phyloP scores from a whole-genome alignment of 2,113 vertebrate genomes.

The Perca fluviatilis region DNA sequence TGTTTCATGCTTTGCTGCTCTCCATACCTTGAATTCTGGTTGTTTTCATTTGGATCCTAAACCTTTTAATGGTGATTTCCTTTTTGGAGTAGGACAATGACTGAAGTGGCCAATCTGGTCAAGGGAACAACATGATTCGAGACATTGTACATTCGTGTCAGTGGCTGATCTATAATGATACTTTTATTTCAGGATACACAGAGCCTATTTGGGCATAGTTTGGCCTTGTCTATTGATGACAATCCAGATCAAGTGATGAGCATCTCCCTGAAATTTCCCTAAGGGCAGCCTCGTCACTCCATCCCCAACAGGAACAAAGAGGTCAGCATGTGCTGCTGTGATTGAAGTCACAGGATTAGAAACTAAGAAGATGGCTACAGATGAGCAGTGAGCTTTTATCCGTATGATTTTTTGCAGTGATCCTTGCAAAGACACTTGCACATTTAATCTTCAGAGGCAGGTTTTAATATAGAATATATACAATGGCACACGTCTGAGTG shows the following conservation, averaged over 20 bases:
- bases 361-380: conserved; percentile 69
- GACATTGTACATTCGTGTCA: not conserved
- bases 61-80: conserved; percentile 1
- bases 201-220: conserved; percentile 3
- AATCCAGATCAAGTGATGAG: conserved; percentile 44
- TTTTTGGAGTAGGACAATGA: conserved; percentile 1
- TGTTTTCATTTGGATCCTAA: conserved; percentile 17
- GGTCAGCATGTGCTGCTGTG: conserved; percentile 58
- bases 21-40: conserved; percentile 12
- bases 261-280: conserved; percentile 42
- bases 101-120: conserved; percentile 11
- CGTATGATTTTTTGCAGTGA: conserved; percentile 33
- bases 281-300: conserved; percentile 18
- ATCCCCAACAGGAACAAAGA: conserved; percentile 54
- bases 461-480: not conserved
- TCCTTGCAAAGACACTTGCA: conserved; percentile 21
- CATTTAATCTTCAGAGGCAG: conserved; percentile 18
- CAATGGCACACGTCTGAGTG: not conserved
- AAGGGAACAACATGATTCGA: not conserved
- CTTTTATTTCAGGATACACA: conserved; percentile 17
- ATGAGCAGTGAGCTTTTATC: conserved; percentile 65
- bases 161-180: not conserved
- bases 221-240: conserved; percentile 13
- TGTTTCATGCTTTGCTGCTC: not conserved
- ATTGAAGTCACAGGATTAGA: conserved; percentile 68